A percentile compares a stretch with the other conserved stretches of the same genome.
Conservation (phyloP, 1,140 invertebrate species). For the Drosophila grimshawi region DNA sequence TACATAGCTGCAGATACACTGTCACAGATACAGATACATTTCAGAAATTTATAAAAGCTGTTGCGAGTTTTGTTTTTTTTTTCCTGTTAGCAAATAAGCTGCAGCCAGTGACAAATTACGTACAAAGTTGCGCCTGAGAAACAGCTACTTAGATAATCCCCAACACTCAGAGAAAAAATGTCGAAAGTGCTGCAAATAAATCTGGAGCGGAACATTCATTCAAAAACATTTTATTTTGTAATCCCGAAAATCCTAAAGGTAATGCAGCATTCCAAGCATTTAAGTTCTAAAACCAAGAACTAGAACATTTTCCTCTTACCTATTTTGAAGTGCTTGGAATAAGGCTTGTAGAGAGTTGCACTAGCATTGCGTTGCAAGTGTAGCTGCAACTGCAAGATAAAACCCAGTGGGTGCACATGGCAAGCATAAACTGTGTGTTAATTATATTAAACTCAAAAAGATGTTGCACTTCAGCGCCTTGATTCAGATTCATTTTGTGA, state of each 20-base stretch:
- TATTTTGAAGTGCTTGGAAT: no score
- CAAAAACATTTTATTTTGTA: no score
- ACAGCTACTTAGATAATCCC: conserved; percentile 6
- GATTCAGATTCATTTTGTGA: conserved; percentile 18
- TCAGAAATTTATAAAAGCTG: conserved; percentile 10
- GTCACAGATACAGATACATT: conserved; percentile 1
- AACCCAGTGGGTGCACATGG: not conserved
- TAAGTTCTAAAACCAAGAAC: no score
- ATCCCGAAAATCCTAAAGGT: no score
- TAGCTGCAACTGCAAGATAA: not conserved
- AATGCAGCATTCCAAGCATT: no score
- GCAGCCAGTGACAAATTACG: conserved; percentile 18
- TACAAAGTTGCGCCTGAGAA: conserved; percentile 25
- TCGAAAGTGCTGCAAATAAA: not conserved
- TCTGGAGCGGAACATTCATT: no score
- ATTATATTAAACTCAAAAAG: conserved; percentile 61
- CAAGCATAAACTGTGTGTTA: conserved; percentile 52
- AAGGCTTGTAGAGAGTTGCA: no score
- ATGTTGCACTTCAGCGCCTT: conserved; percentile 39
- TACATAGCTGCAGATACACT: not conserved
- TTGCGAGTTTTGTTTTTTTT: conserved; percentile 2
- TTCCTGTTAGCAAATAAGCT: conserved; percentile 5
- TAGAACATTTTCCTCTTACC: no score
- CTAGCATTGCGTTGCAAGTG: not conserved
- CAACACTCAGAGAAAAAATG: not conserved